Percentiles rank a stretch among this genome's conserved stretches.
Evolutionary conservation across 2,797 vertebrate genomes (phyloP).

Genomic region (Zalophus californianus): DNA sequence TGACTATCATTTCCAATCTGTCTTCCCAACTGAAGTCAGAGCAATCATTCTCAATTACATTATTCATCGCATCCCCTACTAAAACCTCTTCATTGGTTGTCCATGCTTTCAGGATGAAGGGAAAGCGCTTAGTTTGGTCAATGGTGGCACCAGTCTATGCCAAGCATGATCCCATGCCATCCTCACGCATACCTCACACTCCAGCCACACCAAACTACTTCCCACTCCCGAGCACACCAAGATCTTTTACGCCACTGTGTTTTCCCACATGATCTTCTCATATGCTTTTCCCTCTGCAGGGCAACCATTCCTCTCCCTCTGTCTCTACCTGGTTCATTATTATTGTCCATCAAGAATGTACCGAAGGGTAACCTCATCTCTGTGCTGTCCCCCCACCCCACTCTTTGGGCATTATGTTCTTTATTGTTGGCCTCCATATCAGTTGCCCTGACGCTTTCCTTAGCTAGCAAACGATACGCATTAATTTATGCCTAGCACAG

Average conservation of each 20-base stretch:
- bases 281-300: neutral
- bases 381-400: neutral
- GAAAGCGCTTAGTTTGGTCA: neutral
- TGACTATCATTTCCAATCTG: neutral
- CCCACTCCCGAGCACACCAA: neutral
- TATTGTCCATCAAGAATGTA: neutral
- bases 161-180: neutral
- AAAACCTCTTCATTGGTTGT: neutral
- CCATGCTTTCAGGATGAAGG: neutral
- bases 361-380: neutral
- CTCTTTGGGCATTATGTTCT: neutral
- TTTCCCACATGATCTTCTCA: neutral
- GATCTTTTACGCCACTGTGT: neutral
- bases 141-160: neutral
- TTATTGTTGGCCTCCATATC: neutral
- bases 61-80: neutral
- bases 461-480: neutral
- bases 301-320: neutral
- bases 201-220: neutral
- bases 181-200: no score
- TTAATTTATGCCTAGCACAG: neutral
- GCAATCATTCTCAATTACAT: neutral
- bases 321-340: neutral
- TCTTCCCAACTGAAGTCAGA: neutral
- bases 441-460: neutral